Conservation (phyloP, 2,797 vertebrate genomes). For the Paratrypauchen microcephalus region DNA sequence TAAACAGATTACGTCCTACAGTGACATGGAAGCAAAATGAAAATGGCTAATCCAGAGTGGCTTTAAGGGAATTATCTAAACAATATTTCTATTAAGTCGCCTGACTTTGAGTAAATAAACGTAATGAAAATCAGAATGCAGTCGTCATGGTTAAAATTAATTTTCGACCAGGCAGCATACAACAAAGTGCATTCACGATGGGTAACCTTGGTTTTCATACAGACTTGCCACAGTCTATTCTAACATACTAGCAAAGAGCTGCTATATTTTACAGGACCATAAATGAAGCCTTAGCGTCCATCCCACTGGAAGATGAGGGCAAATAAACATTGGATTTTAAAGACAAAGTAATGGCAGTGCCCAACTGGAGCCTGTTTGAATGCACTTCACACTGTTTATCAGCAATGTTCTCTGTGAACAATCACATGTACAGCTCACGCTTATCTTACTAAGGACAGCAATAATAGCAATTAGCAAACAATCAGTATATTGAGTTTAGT, state of each 20-base stretch:
- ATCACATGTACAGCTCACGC: background rate
- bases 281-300: background rate
- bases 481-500: background rate
- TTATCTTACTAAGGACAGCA: slow-evolving; percentile 6
- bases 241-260: background rate
- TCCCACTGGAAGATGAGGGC: background rate
- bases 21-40: background rate
- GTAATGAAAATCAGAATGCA: too few relatives aligned
- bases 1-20: background rate
- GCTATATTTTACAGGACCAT: background rate
- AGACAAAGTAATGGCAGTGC: too few relatives aligned
- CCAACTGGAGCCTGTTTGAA: background rate
- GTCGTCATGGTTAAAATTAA: too few relatives aligned
- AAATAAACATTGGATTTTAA: background rate
- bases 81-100: background rate
- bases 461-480: background rate
- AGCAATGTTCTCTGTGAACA: background rate
- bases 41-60: background rate
- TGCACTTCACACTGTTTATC: too few relatives aligned
- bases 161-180: too few relatives aligned
- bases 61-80: background rate
- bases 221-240: slow-evolving; percentile 1
- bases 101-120: background rate
- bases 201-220: background rate
- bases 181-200: background rate